Evolutionary conservation across 2,797 vertebrate genomes (phyloP).

Genomic region (Spea hammondii): DNA sequence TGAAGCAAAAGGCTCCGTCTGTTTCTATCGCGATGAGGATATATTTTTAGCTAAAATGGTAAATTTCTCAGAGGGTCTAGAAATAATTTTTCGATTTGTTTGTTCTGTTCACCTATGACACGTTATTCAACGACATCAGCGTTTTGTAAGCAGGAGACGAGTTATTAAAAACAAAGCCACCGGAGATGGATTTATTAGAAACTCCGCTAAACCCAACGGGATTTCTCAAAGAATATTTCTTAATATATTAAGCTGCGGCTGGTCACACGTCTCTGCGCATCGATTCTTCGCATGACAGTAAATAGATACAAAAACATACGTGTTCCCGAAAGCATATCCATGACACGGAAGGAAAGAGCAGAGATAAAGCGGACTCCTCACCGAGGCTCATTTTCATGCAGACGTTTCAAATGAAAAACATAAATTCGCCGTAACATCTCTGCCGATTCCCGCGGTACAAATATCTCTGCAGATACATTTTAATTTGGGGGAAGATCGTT

Average conservation of each 20-base stretch:
- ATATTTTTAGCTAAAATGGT: slow-evolving; percentile 36
- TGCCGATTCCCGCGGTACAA: no score
- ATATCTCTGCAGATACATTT: no score
- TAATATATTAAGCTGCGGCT: slow-evolving; percentile 44
- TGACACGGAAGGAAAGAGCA: slow-evolving; percentile 28
- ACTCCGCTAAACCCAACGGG: slow-evolving; percentile 20
- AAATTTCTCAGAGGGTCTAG: slow-evolving; percentile 23
- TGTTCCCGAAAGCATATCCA: slow-evolving; percentile 35
- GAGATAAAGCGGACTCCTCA: neutral
- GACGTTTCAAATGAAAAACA: no score
- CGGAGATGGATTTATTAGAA: slow-evolving; percentile 50
- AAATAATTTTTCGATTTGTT: slow-evolving; percentile 31
- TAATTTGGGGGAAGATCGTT: no score
- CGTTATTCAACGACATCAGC: slow-evolving; percentile 31
- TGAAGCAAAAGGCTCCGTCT: neutral
- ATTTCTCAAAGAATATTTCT: slow-evolving; percentile 49
- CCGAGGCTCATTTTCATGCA: no score
- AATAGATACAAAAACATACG: slow-evolving; percentile 48
- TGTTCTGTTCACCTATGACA: slow-evolving; percentile 42
- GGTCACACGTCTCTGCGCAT: slow-evolving; percentile 35
- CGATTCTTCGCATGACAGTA: slow-evolving; percentile 47
- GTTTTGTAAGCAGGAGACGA: slow-evolving; percentile 42
- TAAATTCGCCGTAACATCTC: no score
- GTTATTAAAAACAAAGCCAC: slow-evolving; percentile 42
- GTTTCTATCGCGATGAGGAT: slow-evolving; percentile 17